Evolutionary conservation across 2,797 vertebrate species (phyloP).

Genomic region (Masticophis lateralis): DNA sequence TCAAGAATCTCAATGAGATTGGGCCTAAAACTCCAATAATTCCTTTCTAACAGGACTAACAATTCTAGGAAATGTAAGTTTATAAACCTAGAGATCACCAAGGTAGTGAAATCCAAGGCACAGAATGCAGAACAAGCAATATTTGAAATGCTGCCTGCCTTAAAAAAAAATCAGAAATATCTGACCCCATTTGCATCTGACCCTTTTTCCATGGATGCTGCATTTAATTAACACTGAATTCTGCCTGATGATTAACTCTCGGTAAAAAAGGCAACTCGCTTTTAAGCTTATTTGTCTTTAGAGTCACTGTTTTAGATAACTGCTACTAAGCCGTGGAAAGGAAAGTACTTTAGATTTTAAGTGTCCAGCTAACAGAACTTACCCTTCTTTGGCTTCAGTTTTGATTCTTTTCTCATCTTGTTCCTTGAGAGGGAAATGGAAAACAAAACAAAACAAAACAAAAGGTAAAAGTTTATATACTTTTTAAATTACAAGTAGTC

Average conservation of each 20-base stretch:
- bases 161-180: background rate
- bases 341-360: background rate
- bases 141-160: background rate
- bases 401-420: slow-evolving; percentile 89
- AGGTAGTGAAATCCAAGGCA: background rate
- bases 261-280: background rate
- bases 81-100: background rate
- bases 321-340: background rate
- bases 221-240: background rate
- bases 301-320: background rate
- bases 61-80: background rate
- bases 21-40: background rate
- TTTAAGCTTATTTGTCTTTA: background rate
- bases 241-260: background rate
- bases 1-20: background rate
- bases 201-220: background rate
- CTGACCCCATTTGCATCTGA: background rate
- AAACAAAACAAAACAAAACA: accelerated
- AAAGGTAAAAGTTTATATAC: accelerated
- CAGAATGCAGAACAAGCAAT: background rate
- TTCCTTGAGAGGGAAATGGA: slow-evolving; percentile 58
- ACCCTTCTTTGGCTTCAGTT: slow-evolving; percentile 80
- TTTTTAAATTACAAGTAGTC: background rate
- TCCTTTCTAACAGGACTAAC: background rate
- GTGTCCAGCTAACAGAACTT: slow-evolving; percentile 31